Evolutionary conservation across 2,797 vertebrate genomes (phyloP).

Genomic region (Antennarius maculatus): DNA sequence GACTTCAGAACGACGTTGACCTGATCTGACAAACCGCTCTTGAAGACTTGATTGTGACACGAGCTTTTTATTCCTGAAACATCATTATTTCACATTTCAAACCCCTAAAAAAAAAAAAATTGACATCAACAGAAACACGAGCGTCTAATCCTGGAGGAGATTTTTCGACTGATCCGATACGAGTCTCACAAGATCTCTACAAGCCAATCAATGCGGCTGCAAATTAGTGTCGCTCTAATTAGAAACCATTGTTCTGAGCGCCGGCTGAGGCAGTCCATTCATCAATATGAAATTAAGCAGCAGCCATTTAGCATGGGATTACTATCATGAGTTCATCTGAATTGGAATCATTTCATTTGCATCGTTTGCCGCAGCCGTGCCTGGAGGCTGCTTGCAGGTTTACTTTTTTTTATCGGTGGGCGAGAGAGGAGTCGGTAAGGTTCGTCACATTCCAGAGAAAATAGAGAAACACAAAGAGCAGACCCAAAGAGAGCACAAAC

Average conservation of each 20-base stretch:
- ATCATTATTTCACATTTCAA: background rate
- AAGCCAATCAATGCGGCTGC: slow-evolving; percentile 69
- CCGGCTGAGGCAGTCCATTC: slow-evolving; percentile 62
- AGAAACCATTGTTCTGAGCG: slow-evolving; percentile 72
- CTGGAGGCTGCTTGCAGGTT: slow-evolving; percentile 41
- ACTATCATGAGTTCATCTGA: slow-evolving; percentile 70
- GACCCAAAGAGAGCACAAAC: slow-evolving; percentile 52
- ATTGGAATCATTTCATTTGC: slow-evolving; percentile 73
- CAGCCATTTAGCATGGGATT: slow-evolving; percentile 73
- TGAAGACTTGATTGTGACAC: background rate
- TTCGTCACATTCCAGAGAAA: slow-evolving; percentile 18
- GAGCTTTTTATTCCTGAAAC: slow-evolving; percentile 16
- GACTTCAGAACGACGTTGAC: background rate
- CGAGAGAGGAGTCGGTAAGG: slow-evolving; percentile 22
- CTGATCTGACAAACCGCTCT: slow-evolving; percentile 3
- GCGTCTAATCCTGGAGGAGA: slow-evolving; percentile 20
- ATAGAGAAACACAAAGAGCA: slow-evolving; percentile 15
- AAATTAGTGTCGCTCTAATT: slow-evolving; percentile 74
- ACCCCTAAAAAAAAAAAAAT: background rate
- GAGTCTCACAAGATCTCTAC: slow-evolving; percentile 36
- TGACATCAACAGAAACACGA: background rate
- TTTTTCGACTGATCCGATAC: slow-evolving; percentile 36
- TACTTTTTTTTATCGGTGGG: slow-evolving; percentile 33
- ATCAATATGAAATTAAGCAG: slow-evolving; percentile 79
- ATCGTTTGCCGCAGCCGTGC: slow-evolving; percentile 45